phyloP scores from a whole-genome alignment of 1,140 invertebrate genomes.

The Pygmarrhopalites habei region DNA sequence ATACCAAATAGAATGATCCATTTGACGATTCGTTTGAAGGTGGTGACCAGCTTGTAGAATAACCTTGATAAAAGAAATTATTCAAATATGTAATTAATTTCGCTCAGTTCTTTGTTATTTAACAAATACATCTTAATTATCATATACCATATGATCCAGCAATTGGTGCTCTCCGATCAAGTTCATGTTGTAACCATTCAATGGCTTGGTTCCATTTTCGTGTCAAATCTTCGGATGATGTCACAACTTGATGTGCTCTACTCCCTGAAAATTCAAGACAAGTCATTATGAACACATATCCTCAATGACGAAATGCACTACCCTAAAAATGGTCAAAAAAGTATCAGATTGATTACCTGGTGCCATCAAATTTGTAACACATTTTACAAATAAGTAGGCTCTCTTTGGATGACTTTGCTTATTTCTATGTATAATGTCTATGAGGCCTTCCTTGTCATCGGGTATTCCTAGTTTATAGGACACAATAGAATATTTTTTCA shows the following conservation, averaged over 20 bases:
- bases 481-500: constrained; percentile 10
- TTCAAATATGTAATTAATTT: too few species aligned
- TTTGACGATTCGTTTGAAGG: constrained; percentile 92
- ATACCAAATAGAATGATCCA: constrained; percentile 78
- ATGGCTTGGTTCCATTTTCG: constrained; percentile 81
- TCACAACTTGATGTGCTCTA: constrained; percentile 63
- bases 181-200: constrained; percentile 90
- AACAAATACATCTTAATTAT: too few species aligned
- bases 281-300: too few species aligned
- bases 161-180: constrained; percentile 57
- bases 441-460: constrained; percentile 83
- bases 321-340: too few species aligned
- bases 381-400: constrained; percentile 94
- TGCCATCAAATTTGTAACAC: constrained; percentile 81
- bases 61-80: too few species aligned
- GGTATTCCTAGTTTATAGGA: too few species aligned
- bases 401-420: constrained; percentile 94
- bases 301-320: too few species aligned
- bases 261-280: too few species aligned
- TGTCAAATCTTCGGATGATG: constrained; percentile 66
- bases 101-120: too few species aligned
- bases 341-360: too few species aligned
- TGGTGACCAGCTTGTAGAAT: constrained; percentile 81
- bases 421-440: constrained; percentile 84
- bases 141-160: constrained; percentile 45